Conservation (phyloP, 35 echinoderm and acorn worm genomes). For the Lytechinus pictus region DNA sequence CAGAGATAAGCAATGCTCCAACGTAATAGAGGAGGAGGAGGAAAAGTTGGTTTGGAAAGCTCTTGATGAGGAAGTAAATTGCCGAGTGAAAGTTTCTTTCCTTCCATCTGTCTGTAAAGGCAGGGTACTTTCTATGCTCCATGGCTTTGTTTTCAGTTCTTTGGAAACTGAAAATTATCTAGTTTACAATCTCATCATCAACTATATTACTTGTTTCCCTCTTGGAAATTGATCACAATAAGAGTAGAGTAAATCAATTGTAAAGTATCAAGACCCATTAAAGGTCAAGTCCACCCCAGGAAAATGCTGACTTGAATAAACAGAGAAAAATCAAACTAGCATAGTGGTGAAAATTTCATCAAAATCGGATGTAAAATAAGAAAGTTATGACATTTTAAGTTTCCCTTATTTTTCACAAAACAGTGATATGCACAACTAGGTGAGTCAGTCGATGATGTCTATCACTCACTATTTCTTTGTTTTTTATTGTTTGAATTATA, state of each 20-base stretch:
- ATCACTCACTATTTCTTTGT: too few species aligned
- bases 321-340: too few species aligned
- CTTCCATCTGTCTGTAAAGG: not conserved
- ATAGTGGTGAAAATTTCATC: too few species aligned
- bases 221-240: too few species aligned
- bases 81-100: not conserved
- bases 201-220: not conserved
- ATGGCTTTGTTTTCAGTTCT: not conserved
- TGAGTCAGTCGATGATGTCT: too few species aligned
- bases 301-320: too few species aligned
- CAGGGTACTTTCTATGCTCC: not conserved
- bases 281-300: too few species aligned
- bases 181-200: not conserved
- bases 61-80: not conserved
- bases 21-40: not conserved
- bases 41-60: not conserved
- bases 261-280: not conserved
- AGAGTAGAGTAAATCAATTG: not conserved
- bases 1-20: not conserved
- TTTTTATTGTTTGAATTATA: too few species aligned
- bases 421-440: too few species aligned
- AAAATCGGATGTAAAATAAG: too few species aligned
- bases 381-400: too few species aligned
- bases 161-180: not conserved
- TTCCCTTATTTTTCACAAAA: too few species aligned